Percentiles rank a stretch among this genome's conserved stretches.
Conservation (phyloP, 2,113 vertebrate genomes). For the Gymnobelideus leadbeateri region DNA sequence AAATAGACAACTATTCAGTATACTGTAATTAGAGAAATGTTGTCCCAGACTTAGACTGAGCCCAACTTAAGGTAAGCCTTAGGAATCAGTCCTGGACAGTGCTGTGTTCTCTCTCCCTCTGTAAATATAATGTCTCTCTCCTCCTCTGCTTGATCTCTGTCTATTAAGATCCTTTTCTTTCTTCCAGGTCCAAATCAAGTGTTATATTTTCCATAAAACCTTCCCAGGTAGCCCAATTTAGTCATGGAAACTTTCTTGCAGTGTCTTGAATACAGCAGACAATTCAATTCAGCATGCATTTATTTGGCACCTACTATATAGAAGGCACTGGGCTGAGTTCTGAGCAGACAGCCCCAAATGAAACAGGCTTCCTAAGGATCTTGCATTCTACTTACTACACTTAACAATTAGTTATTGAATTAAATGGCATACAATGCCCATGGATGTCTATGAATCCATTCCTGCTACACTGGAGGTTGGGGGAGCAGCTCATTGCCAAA, state of each 20-base stretch:
- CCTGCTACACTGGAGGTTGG: not conserved
- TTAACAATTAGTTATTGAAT: not conserved
- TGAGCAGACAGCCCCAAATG: not conserved
- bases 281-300: not conserved
- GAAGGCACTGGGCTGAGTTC: not conserved
- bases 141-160: not conserved
- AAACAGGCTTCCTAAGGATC: not conserved
- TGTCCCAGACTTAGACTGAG: not conserved
- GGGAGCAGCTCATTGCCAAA: not conserved
- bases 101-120: not conserved
- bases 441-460: not conserved
- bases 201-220: not conserved
- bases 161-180: not conserved
- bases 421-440: not conserved
- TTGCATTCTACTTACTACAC: not conserved
- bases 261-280: not conserved
- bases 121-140: not conserved
- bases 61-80: not conserved
- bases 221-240: not conserved
- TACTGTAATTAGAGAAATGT: not conserved
- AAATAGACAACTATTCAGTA: constrained; percentile 65
- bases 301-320: not conserved
- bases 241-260: not conserved
- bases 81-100: not conserved
- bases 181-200: not conserved